These are phyloP conservation scores for Orestias chungarensis DNA, from an alignment of 2,797 vertebrate species.

Conservation along the genomic window DNA sequence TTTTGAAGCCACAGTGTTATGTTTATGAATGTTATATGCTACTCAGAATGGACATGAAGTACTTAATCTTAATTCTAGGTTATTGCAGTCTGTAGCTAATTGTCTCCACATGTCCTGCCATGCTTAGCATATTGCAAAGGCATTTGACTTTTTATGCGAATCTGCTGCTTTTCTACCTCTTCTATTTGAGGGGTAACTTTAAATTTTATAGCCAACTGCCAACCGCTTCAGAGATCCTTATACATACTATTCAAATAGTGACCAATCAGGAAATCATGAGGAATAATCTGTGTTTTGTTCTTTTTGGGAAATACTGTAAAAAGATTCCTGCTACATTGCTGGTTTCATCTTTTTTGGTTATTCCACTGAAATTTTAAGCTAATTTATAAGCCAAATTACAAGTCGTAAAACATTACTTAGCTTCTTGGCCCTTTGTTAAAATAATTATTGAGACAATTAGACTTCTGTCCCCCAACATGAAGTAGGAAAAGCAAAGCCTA, in stretches of 20 bases:
- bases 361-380: too few relatives aligned
- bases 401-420: not conserved
- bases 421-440: not conserved
- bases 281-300: not conserved
- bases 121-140: slow-evolving; percentile 39
- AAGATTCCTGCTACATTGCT: not conserved
- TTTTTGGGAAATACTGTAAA: not conserved
- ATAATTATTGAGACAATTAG: not conserved
- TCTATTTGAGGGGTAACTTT: slow-evolving; percentile 27
- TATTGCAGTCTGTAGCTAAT: slow-evolving; percentile 30
- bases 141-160: slow-evolving; percentile 34
- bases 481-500: not conserved
- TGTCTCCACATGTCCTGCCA: slow-evolving; percentile 19
- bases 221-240: slow-evolving; percentile 8
- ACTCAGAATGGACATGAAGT: not conserved
- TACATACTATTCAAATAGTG: not conserved
- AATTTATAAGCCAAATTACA: too few relatives aligned
- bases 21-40: not conserved
- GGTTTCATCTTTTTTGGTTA: not conserved
- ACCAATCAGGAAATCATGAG: not conserved
- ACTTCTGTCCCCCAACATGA: not conserved
- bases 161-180: slow-evolving; percentile 26
- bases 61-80: slow-evolving; percentile 14
- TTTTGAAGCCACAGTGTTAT: not conserved
- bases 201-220: slow-evolving; percentile 10